These are phyloP conservation scores for Nanger granti DNA, from an alignment of 2,113 vertebrate species.

Conservation along the genomic window DNA sequence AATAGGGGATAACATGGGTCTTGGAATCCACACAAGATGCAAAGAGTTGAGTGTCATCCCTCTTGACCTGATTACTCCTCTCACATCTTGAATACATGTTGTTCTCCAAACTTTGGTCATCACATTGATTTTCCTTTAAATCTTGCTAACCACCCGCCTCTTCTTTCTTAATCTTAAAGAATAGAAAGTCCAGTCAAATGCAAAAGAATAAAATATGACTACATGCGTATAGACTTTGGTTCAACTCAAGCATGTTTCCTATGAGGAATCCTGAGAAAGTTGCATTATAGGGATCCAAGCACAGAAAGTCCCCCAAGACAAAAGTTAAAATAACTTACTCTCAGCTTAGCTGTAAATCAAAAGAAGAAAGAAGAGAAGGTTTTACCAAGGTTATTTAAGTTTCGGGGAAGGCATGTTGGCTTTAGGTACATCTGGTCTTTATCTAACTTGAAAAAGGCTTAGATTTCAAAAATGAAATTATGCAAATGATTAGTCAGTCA, in stretches of 20 bases:
- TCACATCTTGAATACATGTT: neutral
- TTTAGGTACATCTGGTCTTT: conserved; percentile 41
- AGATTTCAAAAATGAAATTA: conserved; percentile 60
- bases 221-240: neutral
- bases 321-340: neutral
- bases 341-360: neutral
- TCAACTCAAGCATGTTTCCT: conserved; percentile 1
- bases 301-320: neutral
- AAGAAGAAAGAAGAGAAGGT: neutral
- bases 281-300: neutral
- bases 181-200: neutral
- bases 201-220: conserved; percentile 4
- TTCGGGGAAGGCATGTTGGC: neutral
- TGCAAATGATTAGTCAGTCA: conserved; percentile 53
- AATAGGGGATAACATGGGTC: neutral
- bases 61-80: neutral
- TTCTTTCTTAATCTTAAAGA: neutral
- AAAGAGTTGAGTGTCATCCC: neutral
- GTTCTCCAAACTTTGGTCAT: neutral
- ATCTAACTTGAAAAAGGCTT: conserved; percentile 50
- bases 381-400: conserved; percentile 45
- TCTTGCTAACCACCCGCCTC: neutral
- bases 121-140: neutral
- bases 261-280: neutral
- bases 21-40: neutral